Evolutionary conservation across 2,113 vertebrate genomes (phyloP), one percentile per base, ranked within the genome.

Genomic region (Sciurus niger): DNA sequence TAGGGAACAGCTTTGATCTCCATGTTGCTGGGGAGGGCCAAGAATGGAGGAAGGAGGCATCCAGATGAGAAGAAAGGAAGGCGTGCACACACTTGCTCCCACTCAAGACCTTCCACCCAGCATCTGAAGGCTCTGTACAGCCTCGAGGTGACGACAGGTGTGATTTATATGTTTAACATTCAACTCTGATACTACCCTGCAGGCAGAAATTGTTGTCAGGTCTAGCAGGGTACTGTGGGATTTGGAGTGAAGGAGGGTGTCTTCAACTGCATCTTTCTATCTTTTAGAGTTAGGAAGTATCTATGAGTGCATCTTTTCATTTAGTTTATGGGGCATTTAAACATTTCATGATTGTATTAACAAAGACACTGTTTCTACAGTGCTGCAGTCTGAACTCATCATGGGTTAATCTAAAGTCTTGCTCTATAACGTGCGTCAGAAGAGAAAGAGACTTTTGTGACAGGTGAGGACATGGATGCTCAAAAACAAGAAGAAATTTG

Each of bases 1-100:
- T 34, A 48, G 77, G n/a, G 90, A 91, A 72, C 1, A 0, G 77
- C 95, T 98, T 97, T 98, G 91, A 97, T 96, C 94, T 95, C 78
- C 2, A 0, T 2, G 25, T 72, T 77, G 82, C 46, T 1, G 73
- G 72, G 95, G 53, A 68, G 72, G 65, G 60, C 37, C 58, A 30
- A 17, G 46, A 73, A 84, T 11, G 16, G 89, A 90, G 74, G 40
- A 60, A 84, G 43, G 53, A 90, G 72, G 40, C 37, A 1, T n/a
- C 2, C 8, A 46, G 76, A 72, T 2, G 13, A 83, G 68, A 80
- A 88, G 73, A 76, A 89, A 89, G 51, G 55, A 68, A 85, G 80
- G 73, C 90, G 78, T 88, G 93, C 78, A 9, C 40, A 16, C 14
- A 55, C 93, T 88, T 34, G 96, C 48, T 89, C 73, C 8, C n/a